These are phyloP conservation scores for Bactericera cockerelli DNA, from an alignment of 1,140 invertebrate species.

Conservation along the genomic window DNA sequence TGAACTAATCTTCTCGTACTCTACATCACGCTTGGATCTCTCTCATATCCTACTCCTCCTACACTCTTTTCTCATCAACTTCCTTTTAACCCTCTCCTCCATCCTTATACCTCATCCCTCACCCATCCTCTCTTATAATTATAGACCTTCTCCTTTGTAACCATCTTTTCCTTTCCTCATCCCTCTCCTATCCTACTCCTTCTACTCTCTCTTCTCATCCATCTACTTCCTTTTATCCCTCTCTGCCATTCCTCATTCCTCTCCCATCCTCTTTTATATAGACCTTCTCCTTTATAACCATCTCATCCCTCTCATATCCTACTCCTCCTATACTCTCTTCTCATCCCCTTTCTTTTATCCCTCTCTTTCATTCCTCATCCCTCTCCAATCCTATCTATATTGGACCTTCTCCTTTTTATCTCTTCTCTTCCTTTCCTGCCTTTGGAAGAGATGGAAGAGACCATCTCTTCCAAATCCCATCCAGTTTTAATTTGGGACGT, in stretches of 20 bases:
- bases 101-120: background rate
- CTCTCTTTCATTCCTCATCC: background rate
- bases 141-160: background rate
- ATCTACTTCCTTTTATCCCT: background rate
- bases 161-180: background rate
- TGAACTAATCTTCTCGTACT: background rate
- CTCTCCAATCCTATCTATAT: background rate
- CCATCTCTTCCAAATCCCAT: too few species aligned
- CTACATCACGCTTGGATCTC: too few species aligned
- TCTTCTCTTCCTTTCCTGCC: too few species aligned
- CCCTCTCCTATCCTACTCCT: background rate
- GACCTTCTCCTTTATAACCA: background rate
- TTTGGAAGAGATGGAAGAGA: too few species aligned
- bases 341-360: background rate
- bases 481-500: too few species aligned
- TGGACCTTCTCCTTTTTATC: too few species aligned
- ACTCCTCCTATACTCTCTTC: background rate
- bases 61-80: background rate
- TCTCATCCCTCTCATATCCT: slow-evolving; percentile 5
- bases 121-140: background rate
- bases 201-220: slow-evolving; percentile 1
- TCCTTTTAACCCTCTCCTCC: background rate
- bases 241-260: background rate
- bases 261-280: slow-evolving; percentile 9
- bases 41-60: background rate